Evolutionary conservation across 2,888 invertebrate genomes (phyloP), one percentile per base, ranked within the genome.

Genomic region (Marronus borbonicus): DNA sequence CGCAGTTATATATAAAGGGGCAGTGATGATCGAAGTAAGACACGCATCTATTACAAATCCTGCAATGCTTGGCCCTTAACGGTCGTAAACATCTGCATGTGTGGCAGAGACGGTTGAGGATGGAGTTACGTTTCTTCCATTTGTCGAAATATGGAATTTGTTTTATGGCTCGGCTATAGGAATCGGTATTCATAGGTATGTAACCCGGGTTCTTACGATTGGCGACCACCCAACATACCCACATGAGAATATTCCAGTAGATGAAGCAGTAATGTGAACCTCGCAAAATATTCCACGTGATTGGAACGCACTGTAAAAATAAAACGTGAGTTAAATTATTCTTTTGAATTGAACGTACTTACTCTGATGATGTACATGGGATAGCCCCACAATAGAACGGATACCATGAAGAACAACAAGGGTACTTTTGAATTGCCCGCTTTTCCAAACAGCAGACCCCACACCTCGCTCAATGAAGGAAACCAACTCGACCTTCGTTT

Each of bases 1-100:
- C 96, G 87, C 98, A 98, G 87, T 98, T 98, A 89, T 97, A 96
- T 84, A 98, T 97, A 87, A 97, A 98, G 0, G 97, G 97, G 87
- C 98, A 98, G 87, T 98, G 97, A 88, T 98, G 97, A 87, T 98
- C 97, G 86, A 97, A 97, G 87, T 97, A 96, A 2, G 91, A 91
- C 7, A 94, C 93, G 86, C 94, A 94, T 81, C 89, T 83, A 86
- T 97, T 97, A 89, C 97, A 98, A 76, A 97, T 94, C 69, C 97
- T 92, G 85, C 98, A 98, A 87, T 98, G 97, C 87, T 97, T 97
- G 5, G 97, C 96, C 86, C 97, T 91, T 52, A 97, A 86, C 0
- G 97, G 97, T 81, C 97, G 91, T 79, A 97, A 90, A 83, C 96
- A 96, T 76, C 96, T 80, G 85, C 97, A 98, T 65, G 97, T 97